Evolutionary conservation across 2,797 vertebrate genomes (phyloP), one percentile per base, ranked within the genome.

Genomic region (Taeniopygia guttata): DNA sequence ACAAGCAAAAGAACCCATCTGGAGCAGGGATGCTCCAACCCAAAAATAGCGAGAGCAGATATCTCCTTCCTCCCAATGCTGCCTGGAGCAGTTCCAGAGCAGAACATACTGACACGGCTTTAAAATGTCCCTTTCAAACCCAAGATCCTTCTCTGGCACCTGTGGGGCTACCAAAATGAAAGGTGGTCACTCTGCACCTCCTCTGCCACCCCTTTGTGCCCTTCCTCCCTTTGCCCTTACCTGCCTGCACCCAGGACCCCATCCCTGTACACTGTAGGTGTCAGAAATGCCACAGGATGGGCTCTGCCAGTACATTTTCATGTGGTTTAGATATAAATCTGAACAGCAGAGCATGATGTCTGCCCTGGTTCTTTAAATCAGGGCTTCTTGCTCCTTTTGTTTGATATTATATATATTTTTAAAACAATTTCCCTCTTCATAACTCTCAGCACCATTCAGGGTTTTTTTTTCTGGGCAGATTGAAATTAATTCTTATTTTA

Each of bases 401-500:
- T 92, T 87, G 27, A 13, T 70, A n/a, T 12, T 13, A 48, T 34
- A 79, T 17, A 26, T 86, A 15, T 94, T 43, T 88, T 82, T 78
- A 43, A 92, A 77, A 79, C 22, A 91, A 7, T 1, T 1, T 16
- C 11, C 5, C 2, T 45, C 36, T 86, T 80, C 59, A 21, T 60
- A 82, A 69, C 25, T 82, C 45, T 94, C 76, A 63, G n/a, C 25
- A 48, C 18, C 29, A 36, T 30, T 29, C 66, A 70, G 70, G 4
- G 55, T n/a, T 32, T 25, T 54, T 56, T 75, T 84, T 79, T 67
- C 16, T 27, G 40, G 51, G 40, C 40, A 93, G 67, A 80, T 69
- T 86, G 90, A 92, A 96, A 95, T 93, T 63, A 87, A 90, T 95
- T 95, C 63, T 78, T 48, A 94, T 91, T 96, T 93, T 95, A 90